Conservation (phyloP, 2,113 vertebrate species). For the Zeus faber region DNA sequence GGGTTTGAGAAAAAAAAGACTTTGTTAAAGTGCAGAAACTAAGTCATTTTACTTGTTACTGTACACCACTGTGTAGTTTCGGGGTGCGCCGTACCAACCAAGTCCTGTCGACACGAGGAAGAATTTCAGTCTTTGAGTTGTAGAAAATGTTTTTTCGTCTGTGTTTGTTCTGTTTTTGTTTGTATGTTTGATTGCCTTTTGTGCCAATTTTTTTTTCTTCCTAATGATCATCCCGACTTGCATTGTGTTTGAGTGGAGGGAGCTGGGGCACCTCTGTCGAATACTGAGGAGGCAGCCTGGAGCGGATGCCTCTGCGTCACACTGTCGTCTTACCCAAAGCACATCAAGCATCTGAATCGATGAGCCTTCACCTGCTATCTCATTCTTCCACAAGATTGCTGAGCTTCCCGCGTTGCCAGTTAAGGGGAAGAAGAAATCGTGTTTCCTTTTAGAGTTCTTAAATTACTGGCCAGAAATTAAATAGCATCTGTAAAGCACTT, state of each 20-base stretch:
- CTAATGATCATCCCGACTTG: too few relatives aligned
- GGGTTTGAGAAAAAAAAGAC: too few relatives aligned
- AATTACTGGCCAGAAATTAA: constrained; percentile 70
- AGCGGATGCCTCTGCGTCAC: constrained; percentile 54
- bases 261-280: constrained; percentile 10
- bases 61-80: too few relatives aligned
- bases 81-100: too few relatives aligned
- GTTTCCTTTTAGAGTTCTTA: constrained; percentile 48
- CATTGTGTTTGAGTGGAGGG: constrained; percentile 34
- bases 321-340: constrained; percentile 52
- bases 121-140: too few relatives aligned
- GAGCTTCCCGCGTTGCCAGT: constrained; percentile 47
- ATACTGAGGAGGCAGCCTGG: constrained; percentile 38
- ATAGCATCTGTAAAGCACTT: constrained; percentile 74
- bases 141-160: too few relatives aligned
- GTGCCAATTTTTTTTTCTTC: too few relatives aligned
- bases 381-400: constrained; percentile 63
- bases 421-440: constrained; percentile 51
- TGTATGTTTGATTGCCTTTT: too few relatives aligned
- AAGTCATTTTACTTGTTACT: too few relatives aligned
- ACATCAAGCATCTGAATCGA: constrained; percentile 69
- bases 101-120: too few relatives aligned
- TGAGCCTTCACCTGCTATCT: constrained; percentile 62
- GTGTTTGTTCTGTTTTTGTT: too few relatives aligned
- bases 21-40: too few relatives aligned